Percentiles rank a stretch among this genome's conserved stretches.
phyloP scores from a whole-genome alignment of 2,113 vertebrate genomes.

The Chaetodon auriga region DNA sequence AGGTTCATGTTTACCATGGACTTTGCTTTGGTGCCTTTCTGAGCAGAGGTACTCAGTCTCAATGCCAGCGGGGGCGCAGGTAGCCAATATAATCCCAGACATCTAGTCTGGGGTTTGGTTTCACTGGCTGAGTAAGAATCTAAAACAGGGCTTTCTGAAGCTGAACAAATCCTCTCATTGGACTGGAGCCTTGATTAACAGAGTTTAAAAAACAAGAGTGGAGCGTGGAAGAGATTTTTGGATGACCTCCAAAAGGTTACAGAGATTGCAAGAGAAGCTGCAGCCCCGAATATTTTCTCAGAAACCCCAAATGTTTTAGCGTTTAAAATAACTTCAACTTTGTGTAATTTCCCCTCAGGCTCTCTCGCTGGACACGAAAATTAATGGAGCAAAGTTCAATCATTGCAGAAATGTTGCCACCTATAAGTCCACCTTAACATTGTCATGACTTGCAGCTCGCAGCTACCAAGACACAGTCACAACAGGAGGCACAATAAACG shows the following conservation, averaged over 20 bases:
- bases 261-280: constrained; percentile 1
- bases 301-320: too few relatives aligned
- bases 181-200: constrained; percentile 30
- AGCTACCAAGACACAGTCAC: too few relatives aligned
- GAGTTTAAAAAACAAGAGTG: constrained; percentile 28
- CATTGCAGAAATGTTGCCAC: too few relatives aligned
- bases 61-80: constrained; percentile 17
- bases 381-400: too few relatives aligned
- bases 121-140: constrained; percentile 48
- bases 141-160: constrained; percentile 51
- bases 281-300: not conserved
- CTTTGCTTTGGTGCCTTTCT: constrained; percentile 40
- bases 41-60: constrained; percentile 30
- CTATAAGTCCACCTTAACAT: too few relatives aligned
- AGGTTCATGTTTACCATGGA: constrained; percentile 56
- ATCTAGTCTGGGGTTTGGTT: constrained; percentile 36
- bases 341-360: too few relatives aligned
- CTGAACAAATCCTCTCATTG: constrained; percentile 63
- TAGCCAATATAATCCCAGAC: constrained; percentile 41
- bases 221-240: constrained; percentile 2
- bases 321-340: too few relatives aligned
- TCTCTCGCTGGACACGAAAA: too few relatives aligned
- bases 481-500: too few relatives aligned
- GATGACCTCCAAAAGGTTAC: constrained; percentile 36
- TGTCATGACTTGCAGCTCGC: too few relatives aligned